Conservation (phyloP, 1,140 invertebrate species). For the Psilanteris sp. region DNA sequence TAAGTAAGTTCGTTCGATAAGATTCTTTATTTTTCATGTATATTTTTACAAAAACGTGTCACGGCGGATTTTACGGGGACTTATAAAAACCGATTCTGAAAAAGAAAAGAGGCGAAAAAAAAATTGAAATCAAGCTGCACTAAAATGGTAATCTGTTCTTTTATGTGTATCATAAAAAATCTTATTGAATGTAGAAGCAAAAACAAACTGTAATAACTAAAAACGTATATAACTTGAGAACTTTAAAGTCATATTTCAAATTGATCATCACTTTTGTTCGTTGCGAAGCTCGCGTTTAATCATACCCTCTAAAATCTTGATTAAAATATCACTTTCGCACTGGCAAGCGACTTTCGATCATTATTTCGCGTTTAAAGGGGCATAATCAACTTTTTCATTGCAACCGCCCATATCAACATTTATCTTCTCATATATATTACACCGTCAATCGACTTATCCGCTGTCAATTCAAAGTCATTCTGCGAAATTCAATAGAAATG, state of each 20-base stretch:
- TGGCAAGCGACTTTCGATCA: background rate
- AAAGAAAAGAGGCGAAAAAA: too few species aligned
- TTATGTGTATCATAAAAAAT: constrained; percentile 25
- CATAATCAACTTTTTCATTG: constrained; percentile 4
- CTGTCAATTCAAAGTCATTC: constrained; percentile 7
- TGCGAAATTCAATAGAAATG: constrained; percentile 3
- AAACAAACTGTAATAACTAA: constrained; percentile 17
- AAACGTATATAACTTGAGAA: constrained; percentile 20
- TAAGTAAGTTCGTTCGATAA: background rate
- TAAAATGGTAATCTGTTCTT: constrained; percentile 19
- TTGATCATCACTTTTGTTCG: constrained; percentile 11
- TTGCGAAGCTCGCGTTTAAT: constrained; percentile 2
- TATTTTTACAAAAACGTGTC: constrained; percentile 7
- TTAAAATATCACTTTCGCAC: constrained; percentile 4
- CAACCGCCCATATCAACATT: too few species aligned
- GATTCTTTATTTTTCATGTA: background rate
- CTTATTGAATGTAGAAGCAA: constrained; percentile 13
- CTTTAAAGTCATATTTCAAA: constrained; percentile 5
- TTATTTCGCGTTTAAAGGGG: constrained; percentile 10
- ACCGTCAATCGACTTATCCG: background rate
- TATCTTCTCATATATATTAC: too few species aligned
- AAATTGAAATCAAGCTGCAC: constrained; percentile 14
- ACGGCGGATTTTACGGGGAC: constrained; percentile 10
- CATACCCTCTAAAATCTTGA: constrained; percentile 1
- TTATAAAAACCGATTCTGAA: constrained; percentile 10